These are phyloP conservation scores for Bombus vancouverensis DNA, from an alignment of 1,140 invertebrate species.

Conservation along the genomic window DNA sequence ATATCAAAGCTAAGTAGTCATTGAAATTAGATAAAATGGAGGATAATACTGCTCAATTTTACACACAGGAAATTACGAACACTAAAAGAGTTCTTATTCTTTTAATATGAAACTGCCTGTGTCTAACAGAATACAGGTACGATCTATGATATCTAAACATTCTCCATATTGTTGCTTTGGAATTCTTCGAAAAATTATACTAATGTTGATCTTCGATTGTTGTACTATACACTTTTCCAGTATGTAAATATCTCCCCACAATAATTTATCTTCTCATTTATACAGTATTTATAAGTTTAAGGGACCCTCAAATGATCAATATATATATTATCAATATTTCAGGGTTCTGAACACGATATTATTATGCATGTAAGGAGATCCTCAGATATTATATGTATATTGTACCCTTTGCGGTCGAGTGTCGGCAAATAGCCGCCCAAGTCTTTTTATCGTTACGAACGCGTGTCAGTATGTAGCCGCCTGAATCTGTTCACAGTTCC, in stretches of 20 bases:
- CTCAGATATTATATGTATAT: neutral
- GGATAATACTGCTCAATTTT: slow-evolving; percentile 41
- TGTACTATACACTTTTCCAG: slow-evolving; percentile 34
- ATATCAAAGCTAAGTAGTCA: slow-evolving; percentile 10
- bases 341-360: no score
- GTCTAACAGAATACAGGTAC: slow-evolving; percentile 52
- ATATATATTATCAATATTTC: no score
- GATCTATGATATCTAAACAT: slow-evolving; percentile 17
- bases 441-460: no score
- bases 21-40: slow-evolving; percentile 32
- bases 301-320: no score
- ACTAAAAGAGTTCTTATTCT: slow-evolving; percentile 43
- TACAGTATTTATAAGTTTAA: slow-evolving; percentile 63
- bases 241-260: slow-evolving; percentile 30
- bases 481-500: no score
- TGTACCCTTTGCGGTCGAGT: neutral
- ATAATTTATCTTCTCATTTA: slow-evolving; percentile 43
- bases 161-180: neutral
- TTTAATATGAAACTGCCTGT: slow-evolving; percentile 10
- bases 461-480: no score
- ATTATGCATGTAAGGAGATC: no score
- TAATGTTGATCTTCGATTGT: slow-evolving; percentile 55
- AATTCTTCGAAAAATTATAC: slow-evolving; percentile 39
- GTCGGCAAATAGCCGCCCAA: no score
- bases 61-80: slow-evolving; percentile 1